These are phyloP conservation scores for Campoletis sonorensis DNA, from an alignment of 1,140 invertebrate species.

Conservation along the genomic window DNA sequence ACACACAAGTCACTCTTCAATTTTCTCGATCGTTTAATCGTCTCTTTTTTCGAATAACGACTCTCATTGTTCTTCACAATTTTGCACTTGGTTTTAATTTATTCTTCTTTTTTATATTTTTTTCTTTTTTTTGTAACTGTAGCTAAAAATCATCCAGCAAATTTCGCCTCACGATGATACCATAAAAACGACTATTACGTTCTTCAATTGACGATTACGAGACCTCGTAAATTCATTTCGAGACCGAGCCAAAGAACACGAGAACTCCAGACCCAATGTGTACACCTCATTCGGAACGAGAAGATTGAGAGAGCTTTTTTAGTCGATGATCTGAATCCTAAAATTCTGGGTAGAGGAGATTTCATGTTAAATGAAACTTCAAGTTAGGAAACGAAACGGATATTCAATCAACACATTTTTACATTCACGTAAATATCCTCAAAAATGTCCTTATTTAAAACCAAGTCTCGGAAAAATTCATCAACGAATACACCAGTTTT, in stretches of 20 bases:
- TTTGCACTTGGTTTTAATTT: no score
- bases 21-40: no score
- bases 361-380: background rate
- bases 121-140: background rate
- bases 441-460: no score
- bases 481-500: no score
- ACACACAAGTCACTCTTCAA: no score
- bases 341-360: background rate
- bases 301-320: slow-evolving; percentile 26
- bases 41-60: no score
- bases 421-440: no score
- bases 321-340: slow-evolving; percentile 25
- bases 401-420: no score
- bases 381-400: background rate
- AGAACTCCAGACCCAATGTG: slow-evolving; percentile 26
- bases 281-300: slow-evolving; percentile 16
- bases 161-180: background rate
- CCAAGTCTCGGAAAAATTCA: no score
- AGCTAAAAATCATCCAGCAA: background rate
- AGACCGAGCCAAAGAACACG: slow-evolving; percentile 61
- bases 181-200: slow-evolving; percentile 25
- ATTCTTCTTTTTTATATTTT: background rate
- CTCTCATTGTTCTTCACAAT: no score
- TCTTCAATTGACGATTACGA: slow-evolving; percentile 67
- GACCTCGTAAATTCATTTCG: slow-evolving; percentile 70